Conservation (phyloP, 64 coral and sea anemone species). For the Acropora tenuis region DNA sequence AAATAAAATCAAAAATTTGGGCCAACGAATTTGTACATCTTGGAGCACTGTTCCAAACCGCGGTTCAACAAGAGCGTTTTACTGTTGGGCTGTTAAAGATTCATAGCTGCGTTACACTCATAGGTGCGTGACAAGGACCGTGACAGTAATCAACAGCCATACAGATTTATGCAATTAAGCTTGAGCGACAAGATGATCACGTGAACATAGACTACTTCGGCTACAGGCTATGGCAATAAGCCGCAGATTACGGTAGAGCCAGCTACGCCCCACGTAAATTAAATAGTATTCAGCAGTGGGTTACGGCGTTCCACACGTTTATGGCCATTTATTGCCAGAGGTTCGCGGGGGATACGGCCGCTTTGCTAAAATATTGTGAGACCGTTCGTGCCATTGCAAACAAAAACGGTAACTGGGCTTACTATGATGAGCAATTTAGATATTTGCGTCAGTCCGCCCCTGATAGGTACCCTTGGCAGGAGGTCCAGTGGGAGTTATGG, state of each 20-base stretch:
- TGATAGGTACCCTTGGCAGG: constrained; percentile 20
- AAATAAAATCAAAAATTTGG: neutral
- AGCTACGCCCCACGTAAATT: neutral
- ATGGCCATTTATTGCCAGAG: constrained; percentile 19
- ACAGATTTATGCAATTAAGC: no score
- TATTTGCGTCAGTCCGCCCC: constrained; percentile 46
- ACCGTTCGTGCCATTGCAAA: constrained; percentile 16
- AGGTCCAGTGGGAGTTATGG: constrained; percentile 46
- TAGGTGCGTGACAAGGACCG: no score
- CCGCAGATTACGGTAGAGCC: constrained; percentile 6
- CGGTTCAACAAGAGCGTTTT: neutral
- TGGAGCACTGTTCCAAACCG: neutral
- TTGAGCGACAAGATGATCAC: no score
- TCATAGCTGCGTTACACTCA: no score
- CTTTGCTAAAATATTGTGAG: constrained; percentile 43
- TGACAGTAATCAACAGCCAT: no score
- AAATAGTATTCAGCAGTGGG: constrained; percentile 22
- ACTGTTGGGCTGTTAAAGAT: constrained; percentile 7
- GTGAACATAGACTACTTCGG: no score
- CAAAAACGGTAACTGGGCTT: constrained; percentile 34
- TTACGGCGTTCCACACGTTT: constrained; percentile 21
- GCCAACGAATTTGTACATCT: neutral
- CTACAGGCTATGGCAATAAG: constrained; percentile 29
- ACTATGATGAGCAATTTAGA: constrained; percentile 37
- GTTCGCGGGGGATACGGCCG: neutral